A percentile compares a stretch with the other conserved stretches of the same genome.
Conservation (phyloP, 2,888 invertebrate species). For the Cecidostiba fungosa region DNA sequence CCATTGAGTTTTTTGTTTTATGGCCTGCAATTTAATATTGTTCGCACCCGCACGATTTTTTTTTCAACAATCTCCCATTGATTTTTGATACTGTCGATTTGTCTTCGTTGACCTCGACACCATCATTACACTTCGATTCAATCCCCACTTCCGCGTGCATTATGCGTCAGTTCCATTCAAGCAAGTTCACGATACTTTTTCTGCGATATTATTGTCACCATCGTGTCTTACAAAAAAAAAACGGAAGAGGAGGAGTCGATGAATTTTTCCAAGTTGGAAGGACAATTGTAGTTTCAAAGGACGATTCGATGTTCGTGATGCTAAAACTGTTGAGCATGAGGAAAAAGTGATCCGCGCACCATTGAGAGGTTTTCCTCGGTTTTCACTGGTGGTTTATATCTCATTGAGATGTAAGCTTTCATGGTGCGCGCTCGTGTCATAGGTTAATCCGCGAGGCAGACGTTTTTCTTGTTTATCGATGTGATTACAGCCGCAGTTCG, state of each 20-base stretch:
- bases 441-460: background rate
- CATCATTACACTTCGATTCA: too few relatives aligned
- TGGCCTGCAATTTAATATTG: too few relatives aligned
- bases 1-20: too few relatives aligned
- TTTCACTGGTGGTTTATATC: conserved; percentile 11
- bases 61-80: too few relatives aligned
- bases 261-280: background rate
- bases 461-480: background rate
- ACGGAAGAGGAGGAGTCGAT: background rate
- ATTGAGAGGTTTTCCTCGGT: conserved; percentile 9
- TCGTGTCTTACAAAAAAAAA: too few relatives aligned
- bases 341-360: background rate
- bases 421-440: background rate
- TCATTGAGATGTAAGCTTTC: background rate
- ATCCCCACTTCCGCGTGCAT: too few relatives aligned
- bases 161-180: conserved; percentile 19
- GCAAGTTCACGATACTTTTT: background rate
- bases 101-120: too few relatives aligned
- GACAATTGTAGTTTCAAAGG: background rate
- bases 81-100: too few relatives aligned
- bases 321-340: background rate
- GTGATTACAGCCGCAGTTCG: background rate
- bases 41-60: too few relatives aligned
- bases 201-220: background rate
- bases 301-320: background rate